Conservation (phyloP, 2,888 invertebrate genomes). For the Gerris lacustris region DNA sequence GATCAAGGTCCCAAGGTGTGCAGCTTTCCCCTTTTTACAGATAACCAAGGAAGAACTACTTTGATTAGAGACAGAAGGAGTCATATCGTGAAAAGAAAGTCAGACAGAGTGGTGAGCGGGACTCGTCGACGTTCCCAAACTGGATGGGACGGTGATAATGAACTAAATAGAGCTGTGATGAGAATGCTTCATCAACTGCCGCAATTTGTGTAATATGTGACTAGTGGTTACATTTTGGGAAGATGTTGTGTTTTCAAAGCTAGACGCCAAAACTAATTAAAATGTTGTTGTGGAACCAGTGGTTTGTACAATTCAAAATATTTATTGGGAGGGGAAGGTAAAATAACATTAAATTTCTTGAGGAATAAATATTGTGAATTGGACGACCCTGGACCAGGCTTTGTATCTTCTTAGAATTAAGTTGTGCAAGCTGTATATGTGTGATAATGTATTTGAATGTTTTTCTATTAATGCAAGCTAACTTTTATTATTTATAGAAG, state of each 20-base stretch:
- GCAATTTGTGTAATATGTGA: slow-evolving; percentile 22
- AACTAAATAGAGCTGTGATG: slow-evolving; percentile 7
- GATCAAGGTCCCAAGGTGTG: not conserved
- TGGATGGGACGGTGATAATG: slow-evolving; percentile 2
- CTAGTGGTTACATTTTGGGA: slow-evolving; percentile 22
- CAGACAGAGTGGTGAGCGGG: slow-evolving; percentile 12
- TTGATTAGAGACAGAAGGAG: not conserved
- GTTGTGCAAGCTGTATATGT: too few species aligned
- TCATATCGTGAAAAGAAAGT: not conserved
- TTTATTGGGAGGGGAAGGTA: too few species aligned
- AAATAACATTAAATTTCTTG: too few species aligned
- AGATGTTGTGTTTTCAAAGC: slow-evolving; percentile 26
- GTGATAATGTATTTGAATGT: too few species aligned
- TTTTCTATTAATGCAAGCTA: too few species aligned
- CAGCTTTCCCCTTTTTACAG: not conserved
- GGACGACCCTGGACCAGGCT: too few species aligned
- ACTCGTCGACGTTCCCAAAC: slow-evolving; percentile 12
- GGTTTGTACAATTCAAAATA: not conserved
- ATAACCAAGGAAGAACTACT: not conserved
- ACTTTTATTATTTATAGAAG: too few species aligned
- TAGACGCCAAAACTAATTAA: slow-evolving; percentile 29
- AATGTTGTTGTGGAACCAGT: slow-evolving; percentile 30
- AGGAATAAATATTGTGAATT: too few species aligned
- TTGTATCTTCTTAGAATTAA: too few species aligned
- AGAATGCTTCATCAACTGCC: not conserved